A percentile compares a stretch with the other conserved stretches of the same genome.
These are phyloP conservation scores for Xanthia togata DNA, from an alignment of 2,888 invertebrate genomes.

Conservation along the genomic window DNA sequence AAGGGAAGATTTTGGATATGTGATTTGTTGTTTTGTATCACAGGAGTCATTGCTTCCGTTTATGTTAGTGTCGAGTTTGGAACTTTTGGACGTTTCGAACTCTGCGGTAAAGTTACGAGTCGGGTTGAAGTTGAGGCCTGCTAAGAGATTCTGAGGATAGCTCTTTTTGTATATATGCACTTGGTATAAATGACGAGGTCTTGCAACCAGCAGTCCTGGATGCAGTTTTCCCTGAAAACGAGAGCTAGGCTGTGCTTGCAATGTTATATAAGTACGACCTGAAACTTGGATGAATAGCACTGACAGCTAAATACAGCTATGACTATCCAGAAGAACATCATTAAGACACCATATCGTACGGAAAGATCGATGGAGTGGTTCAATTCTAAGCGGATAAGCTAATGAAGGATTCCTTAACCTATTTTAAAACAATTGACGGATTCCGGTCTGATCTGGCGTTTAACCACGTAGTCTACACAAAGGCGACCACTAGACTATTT, in stretches of 20 bases:
- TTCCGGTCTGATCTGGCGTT: constrained; percentile 14
- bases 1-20: background rate
- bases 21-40: background rate
- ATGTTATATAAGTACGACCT: background rate
- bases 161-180: background rate
- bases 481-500: background rate
- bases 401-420: constrained; percentile 27
- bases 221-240: background rate
- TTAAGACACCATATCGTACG: background rate
- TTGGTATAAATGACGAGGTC: background rate
- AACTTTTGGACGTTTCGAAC: background rate
- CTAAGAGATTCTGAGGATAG: background rate
- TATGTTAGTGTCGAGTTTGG: background rate
- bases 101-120: background rate
- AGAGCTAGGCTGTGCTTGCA: background rate
- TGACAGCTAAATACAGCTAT: background rate
- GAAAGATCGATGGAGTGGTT: background rate
- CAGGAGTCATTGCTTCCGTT: no score
- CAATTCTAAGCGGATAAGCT: background rate
- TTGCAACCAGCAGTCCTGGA: background rate
- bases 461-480: background rate
- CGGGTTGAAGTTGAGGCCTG: no score
- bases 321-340: no score
- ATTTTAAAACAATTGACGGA: constrained; percentile 33
- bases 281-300: background rate